These are phyloP conservation scores for Knipowitschia caucasica DNA, from an alignment of 2,797 vertebrate species.

Conservation along the genomic window DNA sequence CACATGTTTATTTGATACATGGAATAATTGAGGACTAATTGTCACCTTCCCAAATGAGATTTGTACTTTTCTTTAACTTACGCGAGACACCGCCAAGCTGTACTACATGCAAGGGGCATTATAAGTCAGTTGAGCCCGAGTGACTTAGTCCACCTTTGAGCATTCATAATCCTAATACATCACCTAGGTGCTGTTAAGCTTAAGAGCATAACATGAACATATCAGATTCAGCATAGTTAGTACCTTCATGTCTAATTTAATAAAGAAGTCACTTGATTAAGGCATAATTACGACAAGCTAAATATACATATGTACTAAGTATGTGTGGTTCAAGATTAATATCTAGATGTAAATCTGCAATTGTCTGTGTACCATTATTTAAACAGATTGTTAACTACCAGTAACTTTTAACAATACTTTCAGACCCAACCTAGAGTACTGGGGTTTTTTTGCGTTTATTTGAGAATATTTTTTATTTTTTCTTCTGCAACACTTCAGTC, in stretches of 20 bases:
- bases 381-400: neutral
- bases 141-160: conserved; percentile 56
- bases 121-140: conserved; percentile 55
- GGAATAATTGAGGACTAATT: conserved; percentile 23
- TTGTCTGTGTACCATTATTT: neutral
- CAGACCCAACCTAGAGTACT: conserved; percentile 13
- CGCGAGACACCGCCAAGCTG: conserved; percentile 53
- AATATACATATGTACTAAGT: neutral
- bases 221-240: conserved; percentile 70
- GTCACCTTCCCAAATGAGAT: conserved; percentile 32
- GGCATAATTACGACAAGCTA: conserved; percentile 25
- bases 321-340: neutral
- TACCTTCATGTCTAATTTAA: conserved; percentile 63
- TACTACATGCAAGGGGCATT: conserved; percentile 63
- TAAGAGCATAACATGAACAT: conserved; percentile 48
- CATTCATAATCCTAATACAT: conserved; percentile 63
- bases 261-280: conserved; percentile 56
- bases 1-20: conserved; percentile 14
- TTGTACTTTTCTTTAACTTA: conserved; percentile 22
- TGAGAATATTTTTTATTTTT: conserved; percentile 30
- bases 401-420: conserved; percentile 31
- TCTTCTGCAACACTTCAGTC: conserved; percentile 5
- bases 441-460: conserved; percentile 13
- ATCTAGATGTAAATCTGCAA: neutral
- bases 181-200: conserved; percentile 41